A percentile compares a stretch with the other conserved stretches of the same genome.
Evolutionary conservation across 2,888 invertebrate species (phyloP).

Genomic region (Tipula unca): DNA sequence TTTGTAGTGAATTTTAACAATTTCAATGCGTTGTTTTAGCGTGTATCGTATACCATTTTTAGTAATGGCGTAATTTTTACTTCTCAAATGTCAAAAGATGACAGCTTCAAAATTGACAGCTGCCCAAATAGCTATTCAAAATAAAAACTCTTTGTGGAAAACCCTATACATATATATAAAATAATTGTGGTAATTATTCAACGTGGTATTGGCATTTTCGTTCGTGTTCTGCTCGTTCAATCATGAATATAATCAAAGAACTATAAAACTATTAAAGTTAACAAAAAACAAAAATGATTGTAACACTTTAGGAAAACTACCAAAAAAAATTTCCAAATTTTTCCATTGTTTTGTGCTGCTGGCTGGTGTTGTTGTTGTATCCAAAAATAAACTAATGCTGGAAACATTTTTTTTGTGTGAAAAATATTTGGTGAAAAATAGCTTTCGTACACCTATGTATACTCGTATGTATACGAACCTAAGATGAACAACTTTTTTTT

Average conservation of each 20-base stretch:
- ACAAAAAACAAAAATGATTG: not conserved
- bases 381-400: not conserved
- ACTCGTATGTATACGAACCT: not conserved
- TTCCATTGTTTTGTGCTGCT: not conserved
- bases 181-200: not conserved
- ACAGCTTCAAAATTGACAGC: too few species aligned
- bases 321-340: not conserved
- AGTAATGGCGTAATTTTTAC: too few species aligned
- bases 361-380: not conserved
- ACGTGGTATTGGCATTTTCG: not conserved
- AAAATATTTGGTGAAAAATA: not conserved
- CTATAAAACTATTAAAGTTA: not conserved
- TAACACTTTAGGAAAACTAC: not conserved
- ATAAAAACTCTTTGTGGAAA: too few species aligned
- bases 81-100: too few species aligned
- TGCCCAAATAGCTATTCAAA: too few species aligned
- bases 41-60: too few species aligned
- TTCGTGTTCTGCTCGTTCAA: not conserved
- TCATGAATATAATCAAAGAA: not conserved
- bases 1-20: too few species aligned
- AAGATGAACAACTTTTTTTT: not conserved
- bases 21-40: too few species aligned
- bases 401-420: not conserved
- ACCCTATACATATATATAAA: not conserved
- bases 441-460: not conserved